Conservation (phyloP, 2,797 vertebrate genomes). For the Sebastes steindachneri region DNA sequence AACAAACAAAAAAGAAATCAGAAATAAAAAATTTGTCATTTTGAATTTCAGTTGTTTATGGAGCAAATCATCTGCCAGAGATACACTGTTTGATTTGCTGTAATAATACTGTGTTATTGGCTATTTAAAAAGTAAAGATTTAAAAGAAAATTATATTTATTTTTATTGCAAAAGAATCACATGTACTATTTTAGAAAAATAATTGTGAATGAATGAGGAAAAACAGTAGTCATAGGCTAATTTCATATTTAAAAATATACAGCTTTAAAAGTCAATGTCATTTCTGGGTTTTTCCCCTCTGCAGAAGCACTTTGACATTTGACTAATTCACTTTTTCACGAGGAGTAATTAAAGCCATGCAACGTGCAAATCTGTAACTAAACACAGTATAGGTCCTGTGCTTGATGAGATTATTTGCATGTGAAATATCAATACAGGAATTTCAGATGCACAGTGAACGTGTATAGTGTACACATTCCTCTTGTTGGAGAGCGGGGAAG, state of each 20-base stretch:
- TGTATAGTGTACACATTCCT: constrained; percentile 13
- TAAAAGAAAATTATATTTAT: background rate
- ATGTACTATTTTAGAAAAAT: too few relatives aligned
- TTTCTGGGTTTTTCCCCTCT: background rate
- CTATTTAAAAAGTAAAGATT: background rate
- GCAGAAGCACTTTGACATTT: background rate
- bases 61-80: background rate
- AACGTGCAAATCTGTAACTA: background rate
- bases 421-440: constrained; percentile 16
- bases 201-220: too few relatives aligned
- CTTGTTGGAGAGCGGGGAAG: constrained; percentile 17
- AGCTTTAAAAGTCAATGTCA: background rate
- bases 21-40: background rate
- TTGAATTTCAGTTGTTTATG: background rate
- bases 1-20: background rate
- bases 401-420: constrained; percentile 14
- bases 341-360: background rate
- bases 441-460: constrained; percentile 25
- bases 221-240: too few relatives aligned
- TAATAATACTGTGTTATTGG: background rate
- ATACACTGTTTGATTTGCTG: background rate
- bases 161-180: background rate
- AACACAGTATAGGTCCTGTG: background rate
- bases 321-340: background rate
- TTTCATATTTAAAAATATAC: background rate